These are phyloP conservation scores for Noctuana brunneofusca DNA, from an alignment of 2,888 invertebrate species.

Conservation along the genomic window DNA sequence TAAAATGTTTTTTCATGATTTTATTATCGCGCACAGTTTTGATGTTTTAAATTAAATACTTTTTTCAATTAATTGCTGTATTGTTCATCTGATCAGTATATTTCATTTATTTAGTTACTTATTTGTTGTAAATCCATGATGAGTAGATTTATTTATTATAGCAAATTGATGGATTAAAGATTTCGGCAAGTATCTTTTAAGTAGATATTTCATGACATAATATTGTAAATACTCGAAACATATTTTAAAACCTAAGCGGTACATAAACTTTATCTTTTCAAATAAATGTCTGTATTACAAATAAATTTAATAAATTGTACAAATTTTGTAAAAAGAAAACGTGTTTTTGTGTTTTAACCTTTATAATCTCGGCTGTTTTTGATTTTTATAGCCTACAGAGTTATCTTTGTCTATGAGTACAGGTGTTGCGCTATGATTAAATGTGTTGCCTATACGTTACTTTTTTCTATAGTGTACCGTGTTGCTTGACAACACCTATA, in stretches of 20 bases:
- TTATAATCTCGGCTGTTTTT: too few relatives aligned
- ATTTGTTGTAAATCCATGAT: too few relatives aligned
- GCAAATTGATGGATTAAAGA: too few relatives aligned
- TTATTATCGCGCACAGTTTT: background rate
- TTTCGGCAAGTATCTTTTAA: too few relatives aligned
- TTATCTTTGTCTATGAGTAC: too few relatives aligned
- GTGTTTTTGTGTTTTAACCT: background rate
- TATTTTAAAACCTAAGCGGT: conserved; percentile 53
- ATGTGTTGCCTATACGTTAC: too few relatives aligned
- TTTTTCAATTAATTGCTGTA: background rate
- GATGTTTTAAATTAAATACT: background rate
- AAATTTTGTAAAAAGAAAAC: conserved; percentile 52
- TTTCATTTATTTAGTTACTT: background rate
- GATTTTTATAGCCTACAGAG: too few relatives aligned
- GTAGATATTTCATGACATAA: conserved; percentile 36
- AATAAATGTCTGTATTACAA: conserved; percentile 55
- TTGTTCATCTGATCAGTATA: background rate
- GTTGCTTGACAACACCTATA: too few relatives aligned
- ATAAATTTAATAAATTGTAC: conserved; percentile 58
- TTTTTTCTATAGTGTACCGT: too few relatives aligned
- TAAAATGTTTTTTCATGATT: too few relatives aligned
- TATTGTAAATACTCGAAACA: conserved; percentile 61
- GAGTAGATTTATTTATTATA: too few relatives aligned
- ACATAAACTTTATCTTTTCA: conserved; percentile 49
- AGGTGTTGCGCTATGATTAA: too few relatives aligned